Conservation (phyloP, 2,113 vertebrate genomes). For the Vireo altiloquus region DNA sequence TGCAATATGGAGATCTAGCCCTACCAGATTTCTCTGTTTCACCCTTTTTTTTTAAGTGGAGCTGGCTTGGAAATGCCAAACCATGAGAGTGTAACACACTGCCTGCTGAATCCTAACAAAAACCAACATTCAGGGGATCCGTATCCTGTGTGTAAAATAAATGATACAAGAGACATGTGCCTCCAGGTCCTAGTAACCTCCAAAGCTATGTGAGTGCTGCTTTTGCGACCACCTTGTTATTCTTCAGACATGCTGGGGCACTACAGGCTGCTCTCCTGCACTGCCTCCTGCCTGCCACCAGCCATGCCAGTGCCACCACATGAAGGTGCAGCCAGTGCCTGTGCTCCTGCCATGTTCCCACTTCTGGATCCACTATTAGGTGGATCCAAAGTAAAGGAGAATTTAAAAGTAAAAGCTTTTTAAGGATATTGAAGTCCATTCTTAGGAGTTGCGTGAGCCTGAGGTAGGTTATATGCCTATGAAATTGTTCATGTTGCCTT, state of each 20-base stretch:
- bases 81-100: neutral
- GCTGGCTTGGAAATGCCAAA: neutral
- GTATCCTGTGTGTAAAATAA: neutral
- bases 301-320: neutral
- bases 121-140: accelerated
- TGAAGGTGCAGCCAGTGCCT: neutral
- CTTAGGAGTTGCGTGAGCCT: neutral
- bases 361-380: neutral
- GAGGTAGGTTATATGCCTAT: accelerated
- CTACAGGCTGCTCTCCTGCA: neutral
- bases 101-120: neutral
- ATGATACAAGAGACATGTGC: neutral
- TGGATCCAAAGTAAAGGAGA: neutral
- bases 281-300: neutral
- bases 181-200: neutral
- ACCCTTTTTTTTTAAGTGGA: neutral
- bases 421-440: neutral
- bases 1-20: neutral
- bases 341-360: neutral
- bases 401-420: neutral
- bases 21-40: neutral
- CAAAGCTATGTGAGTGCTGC: neutral
- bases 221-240: neutral
- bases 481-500: neutral
- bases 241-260: neutral